Base-by-base conservation (phyloP, 2,113 vertebrate genomes). In the Stictonetta naevosa region DNA sequence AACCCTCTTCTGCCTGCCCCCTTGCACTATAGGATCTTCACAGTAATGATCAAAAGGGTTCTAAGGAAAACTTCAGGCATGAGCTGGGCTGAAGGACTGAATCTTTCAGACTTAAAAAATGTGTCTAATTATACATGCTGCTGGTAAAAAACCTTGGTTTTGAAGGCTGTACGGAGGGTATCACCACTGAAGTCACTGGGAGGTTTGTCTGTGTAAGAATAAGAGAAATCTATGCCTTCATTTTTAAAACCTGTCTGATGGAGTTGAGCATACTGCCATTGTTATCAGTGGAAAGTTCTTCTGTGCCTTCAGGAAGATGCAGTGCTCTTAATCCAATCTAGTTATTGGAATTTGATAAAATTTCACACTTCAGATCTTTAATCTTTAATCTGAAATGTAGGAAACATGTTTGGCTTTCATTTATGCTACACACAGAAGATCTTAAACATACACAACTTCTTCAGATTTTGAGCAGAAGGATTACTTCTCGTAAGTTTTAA, bases 281-380 rank as follows among this genome's bases (percentile, higher is more conserved):
- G 53, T n/a, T 22, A 15, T 9, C 34, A 53, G 19, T 3, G 31
- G 56, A 48, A 92, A 66, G 42, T 10, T 48, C 21, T 33, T 52
- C 38, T 31, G 33, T 52, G 60, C 42, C 28, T 88, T 78, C 58
- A 72, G 58, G 29, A 87, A 87, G 52, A 52, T 34, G 8, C 66
- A 55, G 18, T 4, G 4, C 42, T 36, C 28, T 46, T 67, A 55
- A 50, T 87, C 89, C 55, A 77, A 0, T 34, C 11, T 58, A 50
- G 11, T 67, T 83, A 42, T 6, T 76, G 53, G 34, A 81, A 56
- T 29, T 18, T 92, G 44, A 74, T 25, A 31, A 42, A 74, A 63
- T 72, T 95, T 90, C 64, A 63, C 53, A 26, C 78, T 95, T 90
- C 64, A 63, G 58, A 26, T 81, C n/a, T 72, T 34, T 67, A 88